Conservation (phyloP, 2,797 vertebrate genomes). For the Macroramphosus scolopax region DNA sequence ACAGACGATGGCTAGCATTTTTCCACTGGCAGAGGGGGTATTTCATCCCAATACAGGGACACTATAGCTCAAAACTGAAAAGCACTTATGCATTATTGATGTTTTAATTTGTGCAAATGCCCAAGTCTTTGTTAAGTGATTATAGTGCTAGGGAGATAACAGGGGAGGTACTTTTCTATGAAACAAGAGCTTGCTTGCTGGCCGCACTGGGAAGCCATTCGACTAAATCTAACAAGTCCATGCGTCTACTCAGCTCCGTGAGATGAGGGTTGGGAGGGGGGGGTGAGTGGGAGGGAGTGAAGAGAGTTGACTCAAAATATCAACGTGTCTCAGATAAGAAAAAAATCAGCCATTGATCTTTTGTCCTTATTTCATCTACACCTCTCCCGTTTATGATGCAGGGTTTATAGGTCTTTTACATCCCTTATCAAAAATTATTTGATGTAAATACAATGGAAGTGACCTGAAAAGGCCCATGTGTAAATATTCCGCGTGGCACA, state of each 20-base stretch:
- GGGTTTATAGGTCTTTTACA: conserved; percentile 84
- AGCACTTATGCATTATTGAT: conserved; percentile 87
- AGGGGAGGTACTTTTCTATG: conserved; percentile 78
- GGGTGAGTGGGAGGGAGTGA: conserved; percentile 15
- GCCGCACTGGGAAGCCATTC: conserved; percentile 66
- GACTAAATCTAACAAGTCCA: conserved; percentile 69
- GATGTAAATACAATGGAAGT: conserved; percentile 90
- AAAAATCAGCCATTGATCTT: conserved; percentile 78
- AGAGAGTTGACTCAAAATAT: conserved; percentile 68
- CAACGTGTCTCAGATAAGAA: conserved; percentile 71
- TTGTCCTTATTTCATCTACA: conserved; percentile 81
- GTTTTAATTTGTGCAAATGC: conserved; percentile 88
- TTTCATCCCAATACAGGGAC: conserved; percentile 74
- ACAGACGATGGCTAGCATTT: conserved; percentile 53
- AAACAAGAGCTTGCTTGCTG: conserved; percentile 75
- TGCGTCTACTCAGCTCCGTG: conserved; percentile 29
- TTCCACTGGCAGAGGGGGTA: conserved; percentile 51
- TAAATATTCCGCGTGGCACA: conserved; percentile 85
- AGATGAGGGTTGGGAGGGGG: conserved; percentile 6
- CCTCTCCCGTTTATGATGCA: conserved; percentile 80
- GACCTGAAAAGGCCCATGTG: conserved; percentile 85
- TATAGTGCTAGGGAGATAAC: conserved; percentile 82
- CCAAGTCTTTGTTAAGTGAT: conserved; percentile 87
- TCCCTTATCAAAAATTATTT: conserved; percentile 91
- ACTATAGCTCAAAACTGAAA: conserved; percentile 81